These are phyloP conservation scores for Gallinago media DNA, from an alignment of 2,113 vertebrate species.

Conservation along the genomic window DNA sequence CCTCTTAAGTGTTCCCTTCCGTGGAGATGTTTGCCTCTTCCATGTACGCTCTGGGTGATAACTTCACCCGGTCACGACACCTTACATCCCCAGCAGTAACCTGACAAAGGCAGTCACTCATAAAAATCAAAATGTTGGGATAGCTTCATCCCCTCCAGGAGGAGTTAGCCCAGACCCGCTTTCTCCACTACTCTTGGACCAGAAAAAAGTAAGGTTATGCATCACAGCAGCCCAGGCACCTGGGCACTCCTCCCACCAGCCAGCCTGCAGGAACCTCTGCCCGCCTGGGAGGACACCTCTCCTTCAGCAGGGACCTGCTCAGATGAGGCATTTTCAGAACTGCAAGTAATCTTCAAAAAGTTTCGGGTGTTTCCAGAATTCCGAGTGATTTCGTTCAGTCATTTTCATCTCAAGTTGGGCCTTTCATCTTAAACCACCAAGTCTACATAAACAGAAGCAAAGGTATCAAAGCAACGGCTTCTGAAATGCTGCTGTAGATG, in stretches of 20 bases:
- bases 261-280: neutral
- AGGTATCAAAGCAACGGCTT: neutral
- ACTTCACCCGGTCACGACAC: fast-evolving
- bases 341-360: neutral
- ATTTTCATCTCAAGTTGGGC: neutral
- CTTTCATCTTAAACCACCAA: neutral
- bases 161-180: neutral
- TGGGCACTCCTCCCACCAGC: neutral
- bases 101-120: neutral
- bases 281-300: neutral
- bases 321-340: fast-evolving
- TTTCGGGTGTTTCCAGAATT: neutral
- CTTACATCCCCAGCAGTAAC: neutral
- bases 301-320: neutral
- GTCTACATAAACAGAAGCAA: neutral
- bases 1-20: neutral
- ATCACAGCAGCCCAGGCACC: fast-evolving
- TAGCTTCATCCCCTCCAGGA: neutral
- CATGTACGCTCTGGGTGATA: fast-evolving
- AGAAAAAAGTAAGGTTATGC: neutral
- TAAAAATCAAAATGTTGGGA: neutral
- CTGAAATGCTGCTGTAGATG: neutral
- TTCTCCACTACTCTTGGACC: neutral
- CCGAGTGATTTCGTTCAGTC: neutral
- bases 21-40: neutral